phyloP scores from a whole-genome alignment of 2,888 invertebrate species.

The Mesoligia furuncula region DNA sequence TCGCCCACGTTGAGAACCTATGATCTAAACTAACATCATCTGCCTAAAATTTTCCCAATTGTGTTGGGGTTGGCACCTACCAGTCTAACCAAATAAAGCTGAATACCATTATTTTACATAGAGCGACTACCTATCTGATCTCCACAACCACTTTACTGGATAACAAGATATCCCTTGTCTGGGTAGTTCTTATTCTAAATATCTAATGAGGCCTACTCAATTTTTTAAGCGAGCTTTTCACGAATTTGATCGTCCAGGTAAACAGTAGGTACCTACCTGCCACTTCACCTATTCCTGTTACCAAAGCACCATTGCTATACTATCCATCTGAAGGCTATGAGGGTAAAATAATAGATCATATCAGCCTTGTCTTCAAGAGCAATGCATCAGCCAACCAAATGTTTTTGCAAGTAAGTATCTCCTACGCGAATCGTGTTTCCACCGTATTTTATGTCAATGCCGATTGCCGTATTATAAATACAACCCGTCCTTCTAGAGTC shows the following conservation, averaged over 20 bases:
- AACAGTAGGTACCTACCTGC: background rate
- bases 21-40: no score
- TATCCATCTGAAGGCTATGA: background rate
- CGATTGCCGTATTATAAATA: slow-evolving; percentile 8
- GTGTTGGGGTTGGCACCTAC: no score
- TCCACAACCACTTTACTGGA: background rate
- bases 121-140: no score
- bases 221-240: background rate
- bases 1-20: no score
- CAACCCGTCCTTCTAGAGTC: background rate
- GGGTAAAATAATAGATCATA: slow-evolving; percentile 1
- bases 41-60: background rate
- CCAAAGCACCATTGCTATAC: background rate
- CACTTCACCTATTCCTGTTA: background rate
- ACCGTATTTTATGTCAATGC: background rate
- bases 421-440: background rate
- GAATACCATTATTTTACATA: background rate
- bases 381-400: background rate
- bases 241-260: background rate
- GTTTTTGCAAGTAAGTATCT: background rate
- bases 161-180: background rate
- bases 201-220: background rate
- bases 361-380: slow-evolving; percentile 2
- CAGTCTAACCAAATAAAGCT: background rate
- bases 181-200: background rate